Percentiles rank a stretch among this genome's conserved stretches.
Evolutionary conservation across 2,888 invertebrate species (phyloP).

Genomic region (Drosophila rellima): DNA sequence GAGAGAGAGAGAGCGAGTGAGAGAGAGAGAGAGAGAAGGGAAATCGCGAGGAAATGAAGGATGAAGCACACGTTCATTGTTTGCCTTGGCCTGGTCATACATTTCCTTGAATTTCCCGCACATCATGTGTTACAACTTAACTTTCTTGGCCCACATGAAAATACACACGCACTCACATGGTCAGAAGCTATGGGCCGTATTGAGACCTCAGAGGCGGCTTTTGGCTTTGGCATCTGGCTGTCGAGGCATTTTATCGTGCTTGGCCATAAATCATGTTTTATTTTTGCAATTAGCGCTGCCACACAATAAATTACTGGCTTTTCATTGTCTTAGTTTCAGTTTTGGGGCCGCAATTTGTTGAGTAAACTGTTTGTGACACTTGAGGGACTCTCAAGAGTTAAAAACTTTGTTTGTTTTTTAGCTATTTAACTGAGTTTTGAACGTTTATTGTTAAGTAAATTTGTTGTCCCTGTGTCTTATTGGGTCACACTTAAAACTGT

Average conservation of each 20-base stretch:
- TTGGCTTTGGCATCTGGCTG: conserved; percentile 29
- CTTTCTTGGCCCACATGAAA: conserved; percentile 36
- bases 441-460: conserved; percentile 67
- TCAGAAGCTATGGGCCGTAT: conserved; percentile 22
- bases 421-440: conserved; percentile 60
- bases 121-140: conserved; percentile 56
- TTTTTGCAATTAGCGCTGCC: conserved; percentile 76
- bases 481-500: conserved; percentile 77
- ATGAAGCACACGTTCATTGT: conserved; percentile 32
- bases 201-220: conserved; percentile 34
- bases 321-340: conserved; percentile 70
- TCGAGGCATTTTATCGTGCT: conserved; percentile 55
- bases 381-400: neutral
- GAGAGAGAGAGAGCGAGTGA: neutral
- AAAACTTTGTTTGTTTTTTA: conserved; percentile 40
- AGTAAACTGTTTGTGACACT: conserved; percentile 14
- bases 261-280: conserved; percentile 78
- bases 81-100: conserved; percentile 36
- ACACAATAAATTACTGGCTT: conserved; percentile 77
- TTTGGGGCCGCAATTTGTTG: conserved; percentile 29
- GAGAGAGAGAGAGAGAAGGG: neutral
- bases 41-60: neutral
- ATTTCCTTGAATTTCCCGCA: conserved; percentile 29
- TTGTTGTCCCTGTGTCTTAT: conserved; percentile 53
- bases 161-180: conserved; percentile 5